Evolutionary conservation across 2,113 vertebrate genomes (phyloP).

Genomic region (Notechis scutatus): DNA sequence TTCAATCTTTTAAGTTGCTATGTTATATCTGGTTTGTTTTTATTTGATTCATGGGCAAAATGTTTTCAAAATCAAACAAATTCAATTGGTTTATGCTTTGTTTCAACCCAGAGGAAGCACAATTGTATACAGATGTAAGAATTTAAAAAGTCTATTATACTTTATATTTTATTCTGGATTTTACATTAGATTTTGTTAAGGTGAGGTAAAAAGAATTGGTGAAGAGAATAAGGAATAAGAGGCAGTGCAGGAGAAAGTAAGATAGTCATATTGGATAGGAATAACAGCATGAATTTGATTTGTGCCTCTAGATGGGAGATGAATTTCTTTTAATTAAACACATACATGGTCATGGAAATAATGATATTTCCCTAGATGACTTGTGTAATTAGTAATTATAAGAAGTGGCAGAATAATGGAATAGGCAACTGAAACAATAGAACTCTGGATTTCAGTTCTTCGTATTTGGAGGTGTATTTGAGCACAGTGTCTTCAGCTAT

Average conservation of each 20-base stretch:
- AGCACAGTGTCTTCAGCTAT: not conserved
- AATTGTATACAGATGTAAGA: not conserved
- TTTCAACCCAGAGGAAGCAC: not conserved
- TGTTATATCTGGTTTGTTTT: not conserved
- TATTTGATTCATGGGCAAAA: not conserved
- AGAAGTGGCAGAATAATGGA: not conserved
- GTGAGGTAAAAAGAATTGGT: not conserved
- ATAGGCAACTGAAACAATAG: not conserved
- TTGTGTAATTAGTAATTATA: not conserved
- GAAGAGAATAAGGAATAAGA: not conserved
- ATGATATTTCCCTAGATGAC: not conserved
- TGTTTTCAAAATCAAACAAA: not conserved
- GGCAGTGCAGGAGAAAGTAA: not conserved
- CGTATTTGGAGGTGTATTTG: not conserved
- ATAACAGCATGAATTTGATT: not conserved
- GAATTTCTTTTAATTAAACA: not conserved
- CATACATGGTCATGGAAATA: not conserved
- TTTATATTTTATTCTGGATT: not conserved
- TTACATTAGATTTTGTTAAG: not conserved
- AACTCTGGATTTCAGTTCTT: not conserved
- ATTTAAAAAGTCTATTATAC: not conserved
- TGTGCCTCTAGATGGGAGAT: not conserved
- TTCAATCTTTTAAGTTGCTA: not conserved
- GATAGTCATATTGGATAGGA: not conserved
- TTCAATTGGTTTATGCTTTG: not conserved